Conservation (phyloP, 2,113 vertebrate species). For the Ochotona curzoniae region DNA sequence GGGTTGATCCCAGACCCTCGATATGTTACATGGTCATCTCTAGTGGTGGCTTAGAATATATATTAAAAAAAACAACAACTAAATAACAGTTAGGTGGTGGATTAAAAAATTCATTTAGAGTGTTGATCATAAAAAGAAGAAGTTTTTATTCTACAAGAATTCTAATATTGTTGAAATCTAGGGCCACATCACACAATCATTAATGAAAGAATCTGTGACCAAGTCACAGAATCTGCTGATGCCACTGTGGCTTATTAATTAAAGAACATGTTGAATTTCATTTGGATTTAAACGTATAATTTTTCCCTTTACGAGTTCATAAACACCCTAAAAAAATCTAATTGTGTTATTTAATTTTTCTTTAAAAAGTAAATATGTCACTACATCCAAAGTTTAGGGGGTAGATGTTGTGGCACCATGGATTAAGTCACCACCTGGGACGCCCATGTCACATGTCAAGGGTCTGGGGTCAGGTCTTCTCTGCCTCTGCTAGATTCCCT, state of each 20-base stretch:
- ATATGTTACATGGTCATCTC: too few species aligned
- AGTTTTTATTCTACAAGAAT: background rate
- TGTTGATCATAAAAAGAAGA: conserved; percentile 7
- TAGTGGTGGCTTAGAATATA: background rate
- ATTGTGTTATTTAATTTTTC: too few species aligned
- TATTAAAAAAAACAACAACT: background rate
- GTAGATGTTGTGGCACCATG: too few species aligned
- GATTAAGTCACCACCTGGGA: too few species aligned
- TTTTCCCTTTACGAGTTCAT: background rate
- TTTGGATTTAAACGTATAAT: background rate
- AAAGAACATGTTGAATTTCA: background rate
- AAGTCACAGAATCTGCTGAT: background rate
- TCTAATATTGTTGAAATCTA: background rate
- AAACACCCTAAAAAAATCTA: background rate
- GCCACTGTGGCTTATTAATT: background rate
- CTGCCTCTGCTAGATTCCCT: too few species aligned
- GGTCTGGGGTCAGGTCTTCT: too few species aligned
- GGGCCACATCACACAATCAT: background rate
- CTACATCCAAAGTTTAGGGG: too few species aligned
- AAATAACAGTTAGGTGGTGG: background rate
- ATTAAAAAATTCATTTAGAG: conserved; percentile 34
- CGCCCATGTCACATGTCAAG: too few species aligned
- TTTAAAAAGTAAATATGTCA: too few species aligned
- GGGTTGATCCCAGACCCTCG: too few species aligned
- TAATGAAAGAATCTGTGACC: background rate